Evolutionary conservation across 2,113 vertebrate genomes (phyloP), one percentile per base, ranked within the genome.

Genomic region (Upupa epops): DNA sequence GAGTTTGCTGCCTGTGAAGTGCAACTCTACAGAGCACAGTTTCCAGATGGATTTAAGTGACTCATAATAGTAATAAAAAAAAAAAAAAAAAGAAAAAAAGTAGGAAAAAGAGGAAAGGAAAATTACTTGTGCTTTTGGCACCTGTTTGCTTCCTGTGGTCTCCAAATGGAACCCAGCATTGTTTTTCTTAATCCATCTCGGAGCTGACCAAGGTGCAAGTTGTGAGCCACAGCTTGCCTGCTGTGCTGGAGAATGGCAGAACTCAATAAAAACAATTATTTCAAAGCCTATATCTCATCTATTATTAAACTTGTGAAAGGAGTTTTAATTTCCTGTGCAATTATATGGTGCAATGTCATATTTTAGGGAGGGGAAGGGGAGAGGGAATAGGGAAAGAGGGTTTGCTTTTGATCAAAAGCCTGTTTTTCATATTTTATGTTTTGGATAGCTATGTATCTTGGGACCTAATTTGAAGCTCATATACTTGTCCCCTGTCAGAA

Each of bases 301-400:
- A 97, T 98, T 98, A 98, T 98, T 97, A 97, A 98, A 97, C 95
- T 87, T 93, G 93, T 96, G 96, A 97, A 97, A 97, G 97, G 95
- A 96, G 95, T 97, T 98, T 97, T 98, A 98, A 98, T 98, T 97
- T 98, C 97, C 97, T 97, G 96, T 97, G 96, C 96, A 98, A 97
- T 98, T 98, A 97, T 86, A 94, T 64, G 85, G 92, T 94, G 86
- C 97, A 97, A 96, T 97, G 93, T 97, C 96, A 97, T 95, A 94
- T 83, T 93, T 88, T 89, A 90, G 31, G 56, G 42, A 36, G 22
- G 32, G 54, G 48, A 17, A 5, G 36, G 32, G 40, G 52, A 42
- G 40, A 15, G 40, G 40, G 40, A 42, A 15, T 15, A 42, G 64
- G 29, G 20, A 40, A 87, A 71, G 51, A 83, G 82, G 86, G 56